Conservation (phyloP, 2,888 invertebrate species). For the Chromoteleia sp. region DNA sequence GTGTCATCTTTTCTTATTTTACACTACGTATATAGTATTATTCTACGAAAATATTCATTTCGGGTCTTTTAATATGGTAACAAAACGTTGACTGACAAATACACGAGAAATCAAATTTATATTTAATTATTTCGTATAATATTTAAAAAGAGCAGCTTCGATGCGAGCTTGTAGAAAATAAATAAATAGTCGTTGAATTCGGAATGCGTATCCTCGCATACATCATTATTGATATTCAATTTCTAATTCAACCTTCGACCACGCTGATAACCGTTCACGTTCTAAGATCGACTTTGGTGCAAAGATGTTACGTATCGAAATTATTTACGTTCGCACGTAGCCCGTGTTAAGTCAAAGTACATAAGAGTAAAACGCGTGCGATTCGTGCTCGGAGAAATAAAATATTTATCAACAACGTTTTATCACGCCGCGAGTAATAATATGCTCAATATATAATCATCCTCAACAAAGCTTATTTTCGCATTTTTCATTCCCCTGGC, state of each 20-base stretch:
- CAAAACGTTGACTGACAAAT: too few species aligned
- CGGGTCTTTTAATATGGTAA: too few species aligned
- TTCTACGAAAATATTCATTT: too few species aligned
- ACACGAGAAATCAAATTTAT: too few species aligned
- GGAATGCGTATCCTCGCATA: conserved; percentile 16
- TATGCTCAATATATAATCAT: conserved; percentile 58
- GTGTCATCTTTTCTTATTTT: too few species aligned
- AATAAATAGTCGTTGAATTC: conserved; percentile 6
- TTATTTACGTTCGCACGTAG: conserved; percentile 28
- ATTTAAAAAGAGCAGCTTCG: too few species aligned
- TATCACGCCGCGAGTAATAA: conserved; percentile 46
- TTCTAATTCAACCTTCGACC: conserved; percentile 59
- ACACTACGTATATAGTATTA: too few species aligned
- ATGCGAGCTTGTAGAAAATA: too few species aligned
- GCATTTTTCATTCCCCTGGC: conserved; percentile 31
- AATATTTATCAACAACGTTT: conserved; percentile 52
- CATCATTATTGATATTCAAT: conserved; percentile 19
- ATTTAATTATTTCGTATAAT: too few species aligned
- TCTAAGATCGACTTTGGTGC: conserved; percentile 41
- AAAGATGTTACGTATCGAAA: conserved; percentile 44
- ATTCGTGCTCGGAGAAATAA: conserved; percentile 24
- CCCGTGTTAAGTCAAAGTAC: conserved; percentile 54
- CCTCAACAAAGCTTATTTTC: conserved; percentile 44
- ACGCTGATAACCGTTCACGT: conserved; percentile 34
- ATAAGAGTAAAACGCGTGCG: conserved; percentile 22